Evolutionary conservation across 2,113 vertebrate genomes (phyloP), one percentile per base, ranked within the genome.

Genomic region (Prietella phreatophila): DNA sequence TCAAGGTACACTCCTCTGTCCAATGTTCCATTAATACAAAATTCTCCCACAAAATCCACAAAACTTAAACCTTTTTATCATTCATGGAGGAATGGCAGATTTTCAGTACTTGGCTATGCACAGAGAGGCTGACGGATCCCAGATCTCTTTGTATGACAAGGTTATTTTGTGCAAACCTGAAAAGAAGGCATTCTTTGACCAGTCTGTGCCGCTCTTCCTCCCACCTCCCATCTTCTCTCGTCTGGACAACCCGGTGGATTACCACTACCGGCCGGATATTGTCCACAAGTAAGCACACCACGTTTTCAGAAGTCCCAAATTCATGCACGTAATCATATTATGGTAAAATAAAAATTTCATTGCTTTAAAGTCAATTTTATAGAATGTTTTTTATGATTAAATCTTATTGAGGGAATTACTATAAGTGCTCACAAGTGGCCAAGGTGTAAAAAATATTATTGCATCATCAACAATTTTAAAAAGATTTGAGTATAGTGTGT

Each of bases 221-320:
- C 98, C 98, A 0, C 98, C 98, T 0, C 96, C 97, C 2, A 97
- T 98, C 90, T 99, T 99, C 93, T 99, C 98, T 11, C 97, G 98
- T 0, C 95, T 99, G 65, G 98, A 99, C 91, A 96, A 91, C 20
- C 95, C 97, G 0, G 93, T 97, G 83, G 98, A 99, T 90, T 99
- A 99, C 91, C 97, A 92, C 91, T 99, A 99, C 80, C 95, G 98
- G 0, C 96, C 98, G 0, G 97, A 99, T 61, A 89, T 94, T 1
- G 93, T 93, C 6, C 96, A 98, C 90, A 95, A 95, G 96, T 97
- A 81, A 92, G 61, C 80, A 42, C 13, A 0, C 1, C 2, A 1
- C 22, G 0, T 19, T 15, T 33, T 71, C 2, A 71, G 27, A 65
- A 9, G n/a, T 60, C 3, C 7, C 5, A 10, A 15, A 30, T 82